Conservation (phyloP, 2,797 vertebrate species). For the Otolemur crassicaudatus region DNA sequence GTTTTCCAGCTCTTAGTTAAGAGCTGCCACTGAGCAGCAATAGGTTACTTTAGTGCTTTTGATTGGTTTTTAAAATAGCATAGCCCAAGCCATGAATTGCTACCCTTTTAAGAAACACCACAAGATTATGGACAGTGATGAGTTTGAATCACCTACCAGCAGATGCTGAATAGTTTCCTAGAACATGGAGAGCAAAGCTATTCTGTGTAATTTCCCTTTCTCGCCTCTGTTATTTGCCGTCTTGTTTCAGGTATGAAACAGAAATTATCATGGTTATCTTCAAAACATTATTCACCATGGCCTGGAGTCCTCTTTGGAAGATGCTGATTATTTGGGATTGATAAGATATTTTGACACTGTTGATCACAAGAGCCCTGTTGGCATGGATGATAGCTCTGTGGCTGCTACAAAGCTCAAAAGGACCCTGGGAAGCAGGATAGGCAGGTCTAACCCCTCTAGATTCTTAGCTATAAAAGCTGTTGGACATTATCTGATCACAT, state of each 20-base stretch:
- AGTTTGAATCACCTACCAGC: conserved; percentile 46
- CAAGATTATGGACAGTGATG: conserved; percentile 37
- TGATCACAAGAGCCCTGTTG: not conserved
- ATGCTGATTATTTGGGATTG: conserved; percentile 46
- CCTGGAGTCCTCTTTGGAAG: not conserved
- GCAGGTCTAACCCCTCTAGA: not conserved
- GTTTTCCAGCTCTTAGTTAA: conserved; percentile 59
- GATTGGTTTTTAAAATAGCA: conserved; percentile 67
- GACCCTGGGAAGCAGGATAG: not conserved
- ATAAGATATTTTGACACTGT: conserved; percentile 36
- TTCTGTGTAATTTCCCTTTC: conserved; percentile 54
- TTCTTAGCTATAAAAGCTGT: conserved; percentile 4
- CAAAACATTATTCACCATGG: conserved; percentile 51
- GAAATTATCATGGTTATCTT: conserved; percentile 27
- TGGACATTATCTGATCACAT: not conserved
- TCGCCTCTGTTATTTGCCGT: conserved; percentile 40
- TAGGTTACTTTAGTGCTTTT: conserved; percentile 47
- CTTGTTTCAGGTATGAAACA: conserved; percentile 31
- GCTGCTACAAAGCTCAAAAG: not conserved
- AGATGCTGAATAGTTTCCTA: conserved; percentile 36
- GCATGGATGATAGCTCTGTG: not conserved
- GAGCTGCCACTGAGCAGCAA: conserved; percentile 32
- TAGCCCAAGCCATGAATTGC: conserved; percentile 16
- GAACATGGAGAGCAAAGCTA: not conserved
- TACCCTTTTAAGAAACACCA: conserved; percentile 59